These are phyloP conservation scores for Drosophila quadrilineata DNA, from an alignment of 1,140 invertebrate species.

Conservation along the genomic window DNA sequence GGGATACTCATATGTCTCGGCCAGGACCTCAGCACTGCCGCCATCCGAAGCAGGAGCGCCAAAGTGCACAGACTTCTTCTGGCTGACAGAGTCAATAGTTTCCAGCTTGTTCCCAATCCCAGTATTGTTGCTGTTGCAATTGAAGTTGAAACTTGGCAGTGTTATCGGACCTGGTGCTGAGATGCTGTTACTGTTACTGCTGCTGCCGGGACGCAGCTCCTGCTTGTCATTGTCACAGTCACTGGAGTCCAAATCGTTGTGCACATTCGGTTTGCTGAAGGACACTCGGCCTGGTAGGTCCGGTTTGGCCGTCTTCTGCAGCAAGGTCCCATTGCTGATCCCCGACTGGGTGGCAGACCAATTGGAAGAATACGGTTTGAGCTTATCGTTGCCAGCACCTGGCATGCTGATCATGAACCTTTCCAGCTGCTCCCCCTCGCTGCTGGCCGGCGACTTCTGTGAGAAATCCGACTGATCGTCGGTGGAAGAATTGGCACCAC, in stretches of 20 bases:
- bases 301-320: constrained; percentile 57
- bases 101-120: constrained; percentile 29
- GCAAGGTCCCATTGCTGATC: constrained; percentile 36
- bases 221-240: constrained; percentile 77
- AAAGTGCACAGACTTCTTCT: constrained; percentile 75
- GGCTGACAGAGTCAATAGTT: constrained; percentile 14
- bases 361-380: constrained; percentile 39
- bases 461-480: constrained; percentile 66
- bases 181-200: constrained; percentile 35
- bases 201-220: constrained; percentile 16
- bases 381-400: constrained; percentile 22
- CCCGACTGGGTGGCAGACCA: constrained; percentile 13
- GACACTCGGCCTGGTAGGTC: constrained; percentile 78
- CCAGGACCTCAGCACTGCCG: constrained; percentile 55
- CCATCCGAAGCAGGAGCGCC: constrained; percentile 42
- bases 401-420: constrained; percentile 56
- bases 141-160: constrained; percentile 36
- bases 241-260: constrained; percentile 63
- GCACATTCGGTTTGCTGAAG: constrained; percentile 66
- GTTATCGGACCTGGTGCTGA: constrained; percentile 65
- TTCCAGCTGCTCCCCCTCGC: constrained; percentile 54
- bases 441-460: constrained; percentile 44
- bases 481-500: constrained; percentile 57
- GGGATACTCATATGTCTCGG: constrained; percentile 75
- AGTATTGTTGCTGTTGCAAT: constrained; percentile 1